A percentile compares a stretch with the other conserved stretches of the same genome.
These are phyloP conservation scores for Conops quadrifasciatus DNA, from an alignment of 2,888 invertebrate species.

Conservation along the genomic window DNA sequence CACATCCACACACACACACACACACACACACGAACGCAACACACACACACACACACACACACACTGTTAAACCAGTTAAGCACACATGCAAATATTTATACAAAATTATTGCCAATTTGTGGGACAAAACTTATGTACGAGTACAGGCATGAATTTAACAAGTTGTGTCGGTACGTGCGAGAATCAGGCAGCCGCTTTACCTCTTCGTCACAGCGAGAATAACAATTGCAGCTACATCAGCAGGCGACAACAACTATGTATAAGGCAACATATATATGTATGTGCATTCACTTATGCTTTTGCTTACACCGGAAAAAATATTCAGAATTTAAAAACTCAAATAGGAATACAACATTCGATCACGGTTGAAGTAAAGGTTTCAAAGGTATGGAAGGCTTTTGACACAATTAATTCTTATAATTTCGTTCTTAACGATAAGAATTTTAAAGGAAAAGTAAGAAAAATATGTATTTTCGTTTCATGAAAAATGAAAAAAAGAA, in stretches of 20 bases:
- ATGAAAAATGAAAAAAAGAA: too few relatives aligned
- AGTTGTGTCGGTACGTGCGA: not conserved
- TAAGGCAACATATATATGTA: too few relatives aligned
- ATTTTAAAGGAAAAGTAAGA: too few relatives aligned
- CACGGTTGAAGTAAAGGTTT: too few relatives aligned
- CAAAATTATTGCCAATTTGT: constrained; percentile 21
- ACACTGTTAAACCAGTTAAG: not conserved
- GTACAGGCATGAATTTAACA: not conserved
- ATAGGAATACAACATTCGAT: not conserved
- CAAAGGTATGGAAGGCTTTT: too few relatives aligned
- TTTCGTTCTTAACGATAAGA: too few relatives aligned
- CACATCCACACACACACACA: constrained; percentile 5
- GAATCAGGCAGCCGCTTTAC: not conserved
- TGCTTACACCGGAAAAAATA: not conserved
- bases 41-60: not conserved
- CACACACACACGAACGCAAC: not conserved
- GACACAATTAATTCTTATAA: too few relatives aligned
- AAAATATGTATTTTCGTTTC: too few relatives aligned
- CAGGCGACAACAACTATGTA: not conserved
- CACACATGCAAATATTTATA: constrained; percentile 20
- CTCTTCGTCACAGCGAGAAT: not conserved
- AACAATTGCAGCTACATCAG: not conserved
- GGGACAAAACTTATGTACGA: not conserved
- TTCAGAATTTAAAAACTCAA: not conserved
- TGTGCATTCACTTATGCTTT: too few relatives aligned